Evolutionary conservation across 2,888 invertebrate genomes (phyloP), one percentile per base, ranked within the genome.

Genomic region (Caenorhabditis sinica): DNA sequence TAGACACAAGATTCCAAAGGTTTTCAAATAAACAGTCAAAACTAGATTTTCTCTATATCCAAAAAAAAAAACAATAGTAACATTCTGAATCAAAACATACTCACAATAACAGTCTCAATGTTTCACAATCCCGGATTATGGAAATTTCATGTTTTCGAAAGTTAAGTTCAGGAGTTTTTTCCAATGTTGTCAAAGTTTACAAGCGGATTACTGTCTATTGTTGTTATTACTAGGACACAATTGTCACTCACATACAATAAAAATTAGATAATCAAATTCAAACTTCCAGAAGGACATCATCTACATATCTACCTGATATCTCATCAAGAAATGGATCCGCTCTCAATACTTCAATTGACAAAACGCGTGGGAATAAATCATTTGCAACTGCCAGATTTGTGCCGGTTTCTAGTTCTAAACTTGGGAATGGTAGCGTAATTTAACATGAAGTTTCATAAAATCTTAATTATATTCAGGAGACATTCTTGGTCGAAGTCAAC

Each of bases 341-440:
- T 53, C 17, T 30, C 11, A 45, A 45, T 30, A 30, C 40, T n/a
- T 72, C 76, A 36, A 81, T 81, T 28, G 83, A 84, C 30, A 84
- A 84, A 61, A 28, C 49, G 0, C 20, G 71, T n/a, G 63, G 63
- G 25, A 23, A 45, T 33, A 69, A 69, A 51, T 66, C 61, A 11
- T 81, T 81, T 45, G 43, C 75, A 20, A 63, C 72, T 43, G 76
- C 84, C 28, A 28, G 76, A 53, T 84, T 84, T 58, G 15, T 53
- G 9, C 80, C 80, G 9, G 30, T 76, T 20, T 20, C 56, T 28
- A 53, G 43, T 28, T n/a, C 49, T 1, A 73, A 81, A 63, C 36
- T 30, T 23, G 53, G 68, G 20, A 71, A 79, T 63, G 61, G 71
- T 58, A 23, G 25, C 2, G 6, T 30, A 15, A 23, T 2, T 25